Conservation (phyloP, 2,888 invertebrate genomes). For the Chrysina gloriosa region DNA sequence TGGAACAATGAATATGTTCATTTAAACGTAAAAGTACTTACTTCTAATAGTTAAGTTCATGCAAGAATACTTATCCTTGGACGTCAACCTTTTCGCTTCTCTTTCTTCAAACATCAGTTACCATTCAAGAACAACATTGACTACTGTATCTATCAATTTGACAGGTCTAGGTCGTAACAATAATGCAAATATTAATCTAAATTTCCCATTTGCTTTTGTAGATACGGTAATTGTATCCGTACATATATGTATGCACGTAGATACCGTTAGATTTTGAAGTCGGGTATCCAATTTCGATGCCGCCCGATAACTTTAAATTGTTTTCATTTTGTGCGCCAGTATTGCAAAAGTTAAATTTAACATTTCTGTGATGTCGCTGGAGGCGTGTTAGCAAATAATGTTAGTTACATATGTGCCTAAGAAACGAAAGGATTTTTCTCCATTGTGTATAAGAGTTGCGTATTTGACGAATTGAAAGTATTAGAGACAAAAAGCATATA, state of each 20-base stretch:
- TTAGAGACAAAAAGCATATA: no score
- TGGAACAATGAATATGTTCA: no score
- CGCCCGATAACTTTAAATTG: conserved; percentile 13
- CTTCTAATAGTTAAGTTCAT: not conserved
- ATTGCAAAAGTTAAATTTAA: conserved; percentile 1
- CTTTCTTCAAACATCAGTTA: conserved; percentile 19
- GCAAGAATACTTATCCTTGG: conserved; percentile 20
- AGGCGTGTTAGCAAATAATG: not conserved
- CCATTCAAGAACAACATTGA: conserved; percentile 17
- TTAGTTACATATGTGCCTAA: not conserved
- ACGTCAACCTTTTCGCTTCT: conserved; percentile 4
- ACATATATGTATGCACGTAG: not conserved
- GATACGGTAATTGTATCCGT: not conserved
- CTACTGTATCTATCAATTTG: conserved; percentile 37
- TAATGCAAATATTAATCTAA: conserved; percentile 37
- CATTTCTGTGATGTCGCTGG: not conserved
- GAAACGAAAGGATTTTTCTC: not conserved
- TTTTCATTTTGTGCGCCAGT: conserved; percentile 4
- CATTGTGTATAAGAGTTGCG: no score
- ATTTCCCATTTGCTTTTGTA: conserved; percentile 4
- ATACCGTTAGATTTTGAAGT: conserved; percentile 2
- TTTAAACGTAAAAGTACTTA: no score
- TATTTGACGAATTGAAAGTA: no score
- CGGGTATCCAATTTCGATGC: conserved; percentile 22
- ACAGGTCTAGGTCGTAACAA: conserved; percentile 41